A percentile compares a stretch with the other conserved stretches of the same genome.
Conservation (phyloP, 1,140 invertebrate genomes). For the Venustaconcha ellipsiformis region DNA sequence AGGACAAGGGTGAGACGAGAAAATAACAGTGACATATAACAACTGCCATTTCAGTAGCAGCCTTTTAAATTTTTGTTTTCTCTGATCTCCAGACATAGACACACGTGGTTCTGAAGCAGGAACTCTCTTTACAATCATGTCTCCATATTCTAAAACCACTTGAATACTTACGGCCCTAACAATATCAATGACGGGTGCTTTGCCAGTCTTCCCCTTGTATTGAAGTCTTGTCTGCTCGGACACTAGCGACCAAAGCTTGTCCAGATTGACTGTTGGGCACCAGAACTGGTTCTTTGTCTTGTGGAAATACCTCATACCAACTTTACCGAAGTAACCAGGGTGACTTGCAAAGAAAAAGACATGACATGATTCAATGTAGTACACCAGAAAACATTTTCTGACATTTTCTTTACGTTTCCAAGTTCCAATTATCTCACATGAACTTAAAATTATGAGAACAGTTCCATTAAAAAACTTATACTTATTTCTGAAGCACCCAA, state of each 20-base stretch:
- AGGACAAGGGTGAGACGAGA: too few relatives aligned
- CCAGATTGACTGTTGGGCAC: conserved; percentile 94
- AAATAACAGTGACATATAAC: too few relatives aligned
- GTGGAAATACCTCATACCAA: conserved; percentile 99
- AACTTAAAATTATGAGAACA: too few relatives aligned
- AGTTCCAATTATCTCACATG: too few relatives aligned
- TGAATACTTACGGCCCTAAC: conserved; percentile 89
- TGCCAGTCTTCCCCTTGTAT: conserved; percentile 84
- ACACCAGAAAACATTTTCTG: too few relatives aligned
- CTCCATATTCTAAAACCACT: too few relatives aligned
- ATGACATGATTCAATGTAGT: neutral
- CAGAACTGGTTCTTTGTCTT: conserved; percentile 90
- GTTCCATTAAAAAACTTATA: too few relatives aligned
- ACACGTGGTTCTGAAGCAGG: neutral
- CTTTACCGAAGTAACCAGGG: conserved; percentile 99
- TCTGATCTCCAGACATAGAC: too few relatives aligned
- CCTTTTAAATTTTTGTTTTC: neutral
- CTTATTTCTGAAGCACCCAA: too few relatives aligned
- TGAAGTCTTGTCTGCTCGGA: conserved; percentile 90
- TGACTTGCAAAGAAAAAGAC: conserved; percentile 75
- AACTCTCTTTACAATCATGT: neutral
- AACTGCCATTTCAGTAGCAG: neutral
- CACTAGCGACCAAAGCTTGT: conserved; percentile 97
- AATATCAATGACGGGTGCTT: conserved; percentile 98
- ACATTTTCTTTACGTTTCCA: too few relatives aligned